A percentile compares a stretch with the other conserved stretches of the same genome.
phyloP scores from a whole-genome alignment of 2,797 vertebrate genomes.

The Gadopsis marmoratus region DNA sequence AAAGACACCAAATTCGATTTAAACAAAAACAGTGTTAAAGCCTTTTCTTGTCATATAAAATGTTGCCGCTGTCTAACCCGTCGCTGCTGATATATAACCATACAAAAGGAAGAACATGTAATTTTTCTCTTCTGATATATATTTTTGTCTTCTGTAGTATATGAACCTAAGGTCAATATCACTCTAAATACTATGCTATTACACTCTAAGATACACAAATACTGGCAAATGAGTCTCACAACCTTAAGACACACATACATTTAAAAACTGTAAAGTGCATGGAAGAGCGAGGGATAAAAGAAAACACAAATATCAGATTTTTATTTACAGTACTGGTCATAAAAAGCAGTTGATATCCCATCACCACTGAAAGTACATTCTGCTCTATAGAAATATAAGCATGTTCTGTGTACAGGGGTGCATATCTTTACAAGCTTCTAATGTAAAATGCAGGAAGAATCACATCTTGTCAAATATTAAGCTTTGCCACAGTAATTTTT shows the following conservation, averaged over 20 bases:
- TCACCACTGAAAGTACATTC: constrained; percentile 62
- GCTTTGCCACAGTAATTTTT: background rate
- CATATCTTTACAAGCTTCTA: background rate
- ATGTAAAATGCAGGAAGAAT: background rate
- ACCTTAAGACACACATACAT: constrained; percentile 29
- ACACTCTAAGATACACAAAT: constrained; percentile 63
- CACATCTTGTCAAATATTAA: no score
- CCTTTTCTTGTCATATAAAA: constrained; percentile 75
- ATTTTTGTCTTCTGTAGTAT: constrained; percentile 50
- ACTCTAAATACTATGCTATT: constrained; percentile 60
- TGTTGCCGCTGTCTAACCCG: constrained; percentile 53
- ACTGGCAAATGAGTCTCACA: constrained; percentile 57
- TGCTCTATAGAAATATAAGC: background rate
- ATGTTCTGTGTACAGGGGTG: background rate
- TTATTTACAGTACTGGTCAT: constrained; percentile 67
- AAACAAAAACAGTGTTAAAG: constrained; percentile 62
- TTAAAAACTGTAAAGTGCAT: constrained; percentile 53
- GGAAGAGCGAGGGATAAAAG: constrained; percentile 44
- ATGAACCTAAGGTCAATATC: constrained; percentile 50
- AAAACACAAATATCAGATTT: constrained; percentile 32
- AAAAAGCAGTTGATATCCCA: constrained; percentile 71
- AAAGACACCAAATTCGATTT: constrained; percentile 52
- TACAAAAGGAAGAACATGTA: constrained; percentile 73
- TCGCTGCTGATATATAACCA: constrained; percentile 56
- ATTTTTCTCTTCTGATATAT: constrained; percentile 40